These are phyloP conservation scores for Martes martes DNA, from an alignment of 2,113 vertebrate species.

Conservation along the genomic window DNA sequence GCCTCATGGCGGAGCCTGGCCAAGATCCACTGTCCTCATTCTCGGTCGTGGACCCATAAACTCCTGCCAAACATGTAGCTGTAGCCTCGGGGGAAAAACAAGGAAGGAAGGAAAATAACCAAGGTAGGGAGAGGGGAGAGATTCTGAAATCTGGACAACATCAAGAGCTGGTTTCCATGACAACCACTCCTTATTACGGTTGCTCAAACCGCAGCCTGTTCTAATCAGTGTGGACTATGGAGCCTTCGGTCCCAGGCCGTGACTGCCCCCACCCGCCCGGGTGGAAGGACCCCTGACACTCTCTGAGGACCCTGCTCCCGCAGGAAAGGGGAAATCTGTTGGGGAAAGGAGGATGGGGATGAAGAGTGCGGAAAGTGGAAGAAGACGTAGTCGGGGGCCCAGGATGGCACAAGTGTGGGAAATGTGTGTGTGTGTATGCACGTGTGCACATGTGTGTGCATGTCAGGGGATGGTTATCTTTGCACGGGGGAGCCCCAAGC, in stretches of 20 bases:
- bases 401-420: not conserved
- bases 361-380: not conserved
- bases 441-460: not conserved
- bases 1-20: rapidly evolving
- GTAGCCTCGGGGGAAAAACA: conserved; percentile 29
- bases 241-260: conserved; percentile 17
- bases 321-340: not conserved
- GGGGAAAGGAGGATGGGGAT: not conserved
- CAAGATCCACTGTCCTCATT: not conserved
- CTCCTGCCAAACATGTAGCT: conserved; percentile 40
- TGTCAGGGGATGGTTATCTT: not conserved
- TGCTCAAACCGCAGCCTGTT: conserved; percentile 77
- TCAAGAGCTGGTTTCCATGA: conserved; percentile 83
- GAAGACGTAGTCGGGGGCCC: not conserved
- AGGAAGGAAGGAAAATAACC: conserved; percentile 59
- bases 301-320: not conserved
- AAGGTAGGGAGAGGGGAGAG: not conserved
- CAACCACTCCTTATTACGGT: conserved; percentile 78
- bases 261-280: not conserved
- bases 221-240: conserved; percentile 73
- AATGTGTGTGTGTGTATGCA: too few relatives aligned
- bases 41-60: not conserved
- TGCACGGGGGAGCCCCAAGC: not conserved
- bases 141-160: conserved; percentile 84
- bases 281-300: not conserved